A percentile compares a stretch with the other conserved stretches of the same genome.
These are phyloP conservation scores for Tragopan temminckii DNA, from an alignment of 2,797 vertebrate genomes.

Conservation along the genomic window DNA sequence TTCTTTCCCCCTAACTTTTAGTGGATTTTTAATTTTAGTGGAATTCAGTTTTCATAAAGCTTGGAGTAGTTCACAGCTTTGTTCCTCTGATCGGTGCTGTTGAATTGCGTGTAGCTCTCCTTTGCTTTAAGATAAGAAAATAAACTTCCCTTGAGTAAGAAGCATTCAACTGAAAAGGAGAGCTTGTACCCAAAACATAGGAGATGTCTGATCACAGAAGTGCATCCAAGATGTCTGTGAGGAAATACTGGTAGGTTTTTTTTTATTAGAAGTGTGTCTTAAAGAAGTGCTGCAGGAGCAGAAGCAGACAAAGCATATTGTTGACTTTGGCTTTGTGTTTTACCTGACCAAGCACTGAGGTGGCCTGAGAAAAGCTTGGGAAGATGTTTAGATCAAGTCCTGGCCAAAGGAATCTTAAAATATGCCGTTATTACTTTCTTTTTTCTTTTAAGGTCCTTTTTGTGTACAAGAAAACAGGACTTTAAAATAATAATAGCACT, in stretches of 20 bases:
- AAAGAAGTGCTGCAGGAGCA: neutral
- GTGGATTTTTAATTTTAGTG: neutral
- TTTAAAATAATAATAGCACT: neutral
- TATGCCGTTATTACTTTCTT: rapidly evolving
- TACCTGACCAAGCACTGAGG: neutral
- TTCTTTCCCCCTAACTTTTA: neutral
- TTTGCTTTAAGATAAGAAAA: neutral
- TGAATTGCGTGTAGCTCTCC: neutral
- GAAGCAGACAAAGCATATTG: neutral
- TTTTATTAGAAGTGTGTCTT: neutral
- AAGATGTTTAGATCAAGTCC: neutral
- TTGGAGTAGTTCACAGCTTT: neutral
- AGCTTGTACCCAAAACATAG: neutral
- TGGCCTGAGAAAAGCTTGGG: neutral
- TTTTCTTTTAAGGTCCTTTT: neutral
- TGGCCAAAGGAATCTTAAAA: neutral
- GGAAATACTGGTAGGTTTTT: neutral
- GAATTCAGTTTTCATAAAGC: neutral
- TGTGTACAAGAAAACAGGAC: neutral
- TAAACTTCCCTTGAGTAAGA: neutral
- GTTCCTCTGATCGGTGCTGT: neutral
- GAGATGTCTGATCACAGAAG: neutral
- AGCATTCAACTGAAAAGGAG: neutral
- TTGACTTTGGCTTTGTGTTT: neutral
- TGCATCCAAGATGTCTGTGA: neutral